These are phyloP conservation scores for Drosophila leontia DNA, from an alignment of 1,140 invertebrate genomes.

Conservation along the genomic window DNA sequence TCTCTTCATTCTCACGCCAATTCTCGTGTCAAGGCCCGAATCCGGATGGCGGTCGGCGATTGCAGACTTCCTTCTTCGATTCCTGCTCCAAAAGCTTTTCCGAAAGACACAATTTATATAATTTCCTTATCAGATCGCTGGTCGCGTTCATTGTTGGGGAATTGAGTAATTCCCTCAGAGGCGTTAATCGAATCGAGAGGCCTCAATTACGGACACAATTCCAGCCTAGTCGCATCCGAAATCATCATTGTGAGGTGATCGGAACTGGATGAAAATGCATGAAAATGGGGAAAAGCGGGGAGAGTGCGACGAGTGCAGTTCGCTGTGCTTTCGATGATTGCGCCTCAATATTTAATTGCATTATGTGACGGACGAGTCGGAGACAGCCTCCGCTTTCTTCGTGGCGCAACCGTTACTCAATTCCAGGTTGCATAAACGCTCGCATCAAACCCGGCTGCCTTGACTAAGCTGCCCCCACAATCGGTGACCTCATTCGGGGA, in stretches of 20 bases:
- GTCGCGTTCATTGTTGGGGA: conserved; percentile 61
- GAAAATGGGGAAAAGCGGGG: conserved; percentile 59
- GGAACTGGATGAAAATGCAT: conserved; percentile 45
- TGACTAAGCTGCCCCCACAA: conserved; percentile 51
- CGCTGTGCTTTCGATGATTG: conserved; percentile 72
- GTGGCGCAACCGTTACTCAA: conserved; percentile 46
- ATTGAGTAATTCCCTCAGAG: conserved; percentile 68
- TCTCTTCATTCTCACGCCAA: conserved; percentile 62
- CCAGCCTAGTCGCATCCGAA: conserved; percentile 21
- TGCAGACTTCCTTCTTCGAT: conserved; percentile 67
- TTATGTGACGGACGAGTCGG: conserved; percentile 63
- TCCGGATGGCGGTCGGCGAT: conserved; percentile 55
- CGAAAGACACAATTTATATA: conserved; percentile 73
- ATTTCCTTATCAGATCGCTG: conserved; percentile 73
- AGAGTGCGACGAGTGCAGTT: conserved; percentile 71
- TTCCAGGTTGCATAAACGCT: conserved; percentile 62
- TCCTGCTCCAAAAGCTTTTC: conserved; percentile 48
- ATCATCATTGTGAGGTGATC: conserved; percentile 33
- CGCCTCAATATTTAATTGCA: conserved; percentile 67
- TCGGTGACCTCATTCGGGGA: conserved; percentile 64
- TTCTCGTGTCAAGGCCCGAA: conserved; percentile 22
- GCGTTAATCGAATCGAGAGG: conserved; percentile 60
- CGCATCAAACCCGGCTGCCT: conserved; percentile 21
- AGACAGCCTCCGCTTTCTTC: conserved; percentile 54
- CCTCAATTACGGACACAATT: conserved; percentile 63